Base-by-base conservation (phyloP, 2,797 vertebrate species). In the Arvicola amphibius region DNA sequence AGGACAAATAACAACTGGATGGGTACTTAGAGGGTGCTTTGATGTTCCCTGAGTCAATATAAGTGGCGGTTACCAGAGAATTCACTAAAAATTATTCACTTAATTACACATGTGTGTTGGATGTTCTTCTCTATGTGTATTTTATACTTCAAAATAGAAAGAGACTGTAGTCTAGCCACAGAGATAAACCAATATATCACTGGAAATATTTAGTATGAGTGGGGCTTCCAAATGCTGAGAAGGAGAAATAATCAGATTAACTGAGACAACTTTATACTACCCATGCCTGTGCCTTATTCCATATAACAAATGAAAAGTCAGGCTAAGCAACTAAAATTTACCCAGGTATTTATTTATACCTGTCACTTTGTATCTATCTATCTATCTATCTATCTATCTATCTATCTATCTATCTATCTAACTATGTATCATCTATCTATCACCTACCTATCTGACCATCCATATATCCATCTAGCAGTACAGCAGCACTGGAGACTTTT, bases 71-170 rank as follows among this genome's bases (percentile, higher is more conserved):
- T 90, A 61, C 5, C 37, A 53, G 3, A 67, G n/a, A 90, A 11
- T 71, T 88, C 48, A 61, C 37, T 69, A 76, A 53, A 56, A 92
- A 63, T 16, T 67, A 46, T 90, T 89, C 27, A 91, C 90, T 92
- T 74, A 74, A 37, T 2, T 51, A 1, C 59, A n/a, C 5, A 48
- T 51, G 1, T 53, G 2, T 43, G 19, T 63, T 83, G 2, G 48
- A 27, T 89, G 37, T 29, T 2, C 4, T 37, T 90, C 77, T 79
- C 32, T 95, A 37, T 73, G 13, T 86, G 3, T 48, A 37, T 27
- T 65, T 74, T 88, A 14, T 79, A 69, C 37, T 93, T 97, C 21
- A 86, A 16, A 48, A 34, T 69, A 87, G 43, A 90, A 81, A 87
- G 53, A 43, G 29, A 67, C 1, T 85, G 23, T 48, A 17, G 12